These are phyloP conservation scores for Catharus bicknelli DNA, from an alignment of 2,113 vertebrate species.

Conservation along the genomic window DNA sequence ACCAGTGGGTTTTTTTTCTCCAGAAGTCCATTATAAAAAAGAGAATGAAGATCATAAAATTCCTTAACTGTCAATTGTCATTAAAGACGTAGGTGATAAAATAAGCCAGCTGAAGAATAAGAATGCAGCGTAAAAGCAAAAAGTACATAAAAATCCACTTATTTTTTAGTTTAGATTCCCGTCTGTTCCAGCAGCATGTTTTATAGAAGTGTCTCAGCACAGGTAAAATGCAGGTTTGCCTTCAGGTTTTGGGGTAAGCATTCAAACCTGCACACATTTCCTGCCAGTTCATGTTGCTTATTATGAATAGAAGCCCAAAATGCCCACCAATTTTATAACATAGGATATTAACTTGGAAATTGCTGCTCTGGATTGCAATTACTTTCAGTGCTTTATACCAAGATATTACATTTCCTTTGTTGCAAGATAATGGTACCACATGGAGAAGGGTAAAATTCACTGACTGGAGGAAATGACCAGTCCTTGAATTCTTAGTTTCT, in stretches of 20 bases:
- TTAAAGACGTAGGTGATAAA: neutral
- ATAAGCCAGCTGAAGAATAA: conserved; percentile 1
- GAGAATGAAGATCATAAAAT: neutral
- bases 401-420: neutral
- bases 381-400: neutral
- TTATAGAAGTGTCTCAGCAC: neutral
- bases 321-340: neutral
- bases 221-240: neutral
- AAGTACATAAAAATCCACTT: neutral
- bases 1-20: neutral
- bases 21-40: neutral
- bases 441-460: neutral
- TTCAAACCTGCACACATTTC: neutral
- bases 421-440: neutral
- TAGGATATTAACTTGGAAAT: neutral
- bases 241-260: neutral
- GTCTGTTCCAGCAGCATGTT: neutral
- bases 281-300: neutral
- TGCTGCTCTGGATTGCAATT: neutral
- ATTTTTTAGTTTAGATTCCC: neutral
- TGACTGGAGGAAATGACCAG: neutral
- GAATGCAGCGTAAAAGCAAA: neutral
- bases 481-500: neutral
- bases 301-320: neutral
- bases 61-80: conserved; percentile 8